Evolutionary conservation across 2,888 invertebrate species (phyloP).

Genomic region (Drosophila nigritarsus): DNA sequence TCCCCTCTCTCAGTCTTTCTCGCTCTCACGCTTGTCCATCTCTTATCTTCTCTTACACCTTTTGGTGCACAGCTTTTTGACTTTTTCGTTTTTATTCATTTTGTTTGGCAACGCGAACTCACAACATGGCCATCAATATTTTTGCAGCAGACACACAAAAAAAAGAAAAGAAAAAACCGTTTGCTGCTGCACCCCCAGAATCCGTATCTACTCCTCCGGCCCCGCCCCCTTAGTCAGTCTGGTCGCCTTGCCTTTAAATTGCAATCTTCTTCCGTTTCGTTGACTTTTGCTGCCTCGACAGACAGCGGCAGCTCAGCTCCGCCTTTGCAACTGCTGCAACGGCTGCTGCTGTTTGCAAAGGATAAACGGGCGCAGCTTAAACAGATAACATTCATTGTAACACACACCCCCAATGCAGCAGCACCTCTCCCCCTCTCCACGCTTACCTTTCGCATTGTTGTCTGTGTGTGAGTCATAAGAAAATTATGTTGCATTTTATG

Average conservation of each 20-base stretch:
- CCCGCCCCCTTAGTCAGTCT: constrained; percentile 3
- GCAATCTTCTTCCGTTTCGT: constrained; percentile 78
- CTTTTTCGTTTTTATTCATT: constrained; percentile 25
- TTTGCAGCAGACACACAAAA: constrained; percentile 40
- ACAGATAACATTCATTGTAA: constrained; percentile 80
- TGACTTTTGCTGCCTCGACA: constrained; percentile 76
- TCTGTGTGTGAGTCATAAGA: constrained; percentile 74
- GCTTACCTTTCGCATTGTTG: constrained; percentile 26
- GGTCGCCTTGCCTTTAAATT: constrained; percentile 65
- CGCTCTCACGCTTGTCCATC: no score
- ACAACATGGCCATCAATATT: constrained; percentile 74
- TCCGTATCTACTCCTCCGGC: background rate
- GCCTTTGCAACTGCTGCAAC: constrained; percentile 18
- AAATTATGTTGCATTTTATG: constrained; percentile 82
- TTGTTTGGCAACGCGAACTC: constrained; percentile 42
- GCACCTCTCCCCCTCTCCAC: background rate
- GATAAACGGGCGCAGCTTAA: constrained; percentile 78
- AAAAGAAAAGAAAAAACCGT: constrained; percentile 52
- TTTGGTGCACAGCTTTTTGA: constrained; percentile 51
- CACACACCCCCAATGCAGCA: constrained; percentile 14
- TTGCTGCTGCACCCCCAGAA: constrained; percentile 60
- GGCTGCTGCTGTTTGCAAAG: constrained; percentile 43
- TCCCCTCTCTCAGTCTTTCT: background rate
- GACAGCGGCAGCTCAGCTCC: constrained; percentile 21
- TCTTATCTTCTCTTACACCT: constrained; percentile 29